Percentiles rank a stretch among this genome's conserved stretches.
Conservation (phyloP, 1,140 invertebrate genomes). For the Melanaphis sacchari region DNA sequence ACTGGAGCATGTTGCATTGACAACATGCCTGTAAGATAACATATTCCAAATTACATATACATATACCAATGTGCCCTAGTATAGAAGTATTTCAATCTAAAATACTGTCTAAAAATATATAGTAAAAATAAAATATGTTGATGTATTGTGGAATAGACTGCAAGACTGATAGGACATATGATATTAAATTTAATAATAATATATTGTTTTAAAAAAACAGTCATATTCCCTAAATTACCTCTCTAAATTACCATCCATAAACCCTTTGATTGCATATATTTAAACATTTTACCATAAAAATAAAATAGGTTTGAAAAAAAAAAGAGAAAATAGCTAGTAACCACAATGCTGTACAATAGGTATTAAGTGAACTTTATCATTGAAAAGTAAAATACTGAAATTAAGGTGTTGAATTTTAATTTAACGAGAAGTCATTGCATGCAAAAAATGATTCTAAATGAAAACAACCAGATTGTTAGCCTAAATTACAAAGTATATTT, state of each 20-base stretch:
- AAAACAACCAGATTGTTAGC: too few species aligned
- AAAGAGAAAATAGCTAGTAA: background rate
- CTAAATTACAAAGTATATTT: too few species aligned
- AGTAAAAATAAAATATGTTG: background rate
- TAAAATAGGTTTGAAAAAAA: background rate
- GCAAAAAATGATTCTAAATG: too few species aligned
- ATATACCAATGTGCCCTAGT: background rate
- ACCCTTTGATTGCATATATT: background rate
- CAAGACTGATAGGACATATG: background rate
- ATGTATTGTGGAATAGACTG: background rate
- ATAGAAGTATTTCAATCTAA: background rate
- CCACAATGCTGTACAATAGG: too few species aligned
- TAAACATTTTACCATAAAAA: background rate
- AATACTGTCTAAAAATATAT: background rate
- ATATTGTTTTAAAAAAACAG: too few species aligned
- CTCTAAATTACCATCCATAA: background rate
- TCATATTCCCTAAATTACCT: too few species aligned
- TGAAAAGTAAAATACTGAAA: too few species aligned
- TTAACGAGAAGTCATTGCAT: too few species aligned
- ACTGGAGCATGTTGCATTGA: constrained; percentile 38
- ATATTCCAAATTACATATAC: background rate
- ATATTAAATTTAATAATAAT: background rate
- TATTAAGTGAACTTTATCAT: too few species aligned
- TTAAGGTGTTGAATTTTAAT: too few species aligned
- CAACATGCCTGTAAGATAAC: background rate